A percentile compares a stretch with the other conserved stretches of the same genome.
Evolutionary conservation across 2,888 invertebrate genomes (phyloP).

Genomic region (Tetheella fluctuosa): DNA sequence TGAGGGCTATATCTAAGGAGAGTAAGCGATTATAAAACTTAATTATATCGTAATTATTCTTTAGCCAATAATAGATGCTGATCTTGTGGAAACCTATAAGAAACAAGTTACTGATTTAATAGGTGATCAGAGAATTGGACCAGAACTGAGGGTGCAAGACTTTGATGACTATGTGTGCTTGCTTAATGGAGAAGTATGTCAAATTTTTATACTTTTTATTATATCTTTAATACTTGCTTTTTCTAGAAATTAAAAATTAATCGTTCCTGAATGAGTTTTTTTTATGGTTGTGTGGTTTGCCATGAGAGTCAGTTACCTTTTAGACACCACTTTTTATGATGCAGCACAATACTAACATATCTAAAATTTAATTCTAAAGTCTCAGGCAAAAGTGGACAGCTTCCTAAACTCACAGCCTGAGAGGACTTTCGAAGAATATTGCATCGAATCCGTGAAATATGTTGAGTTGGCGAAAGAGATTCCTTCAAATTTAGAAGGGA

Average conservation of each 20-base stretch:
- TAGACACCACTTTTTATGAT: too few species aligned
- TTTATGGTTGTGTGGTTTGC: too few species aligned
- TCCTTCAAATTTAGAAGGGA: constrained; percentile 84
- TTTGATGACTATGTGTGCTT: constrained; percentile 92
- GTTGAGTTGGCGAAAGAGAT: constrained; percentile 86
- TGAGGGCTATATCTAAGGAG: background rate
- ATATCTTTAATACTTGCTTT: background rate
- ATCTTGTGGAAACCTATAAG: constrained; percentile 86
- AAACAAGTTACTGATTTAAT: constrained; percentile 85
- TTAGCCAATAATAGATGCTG: constrained; percentile 90
- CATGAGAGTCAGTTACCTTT: too few species aligned
- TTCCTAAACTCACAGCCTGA: constrained; percentile 87
- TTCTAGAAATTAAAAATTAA: too few species aligned
- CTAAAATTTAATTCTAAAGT: constrained; percentile 57
- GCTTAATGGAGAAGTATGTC: constrained; percentile 87
- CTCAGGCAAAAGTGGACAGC: constrained; percentile 84
- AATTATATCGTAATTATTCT: constrained; percentile 4
- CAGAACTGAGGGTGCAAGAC: constrained; percentile 89
- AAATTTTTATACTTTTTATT: background rate
- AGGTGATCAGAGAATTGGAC: constrained; percentile 89
- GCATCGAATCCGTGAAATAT: constrained; percentile 85
- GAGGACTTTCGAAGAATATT: constrained; percentile 86
- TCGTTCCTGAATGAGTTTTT: too few species aligned
- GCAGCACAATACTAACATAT: too few species aligned
- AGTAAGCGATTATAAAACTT: too few species aligned